phyloP scores from a whole-genome alignment of 2,888 invertebrate genomes.

The Eristalis arbustorum region DNA sequence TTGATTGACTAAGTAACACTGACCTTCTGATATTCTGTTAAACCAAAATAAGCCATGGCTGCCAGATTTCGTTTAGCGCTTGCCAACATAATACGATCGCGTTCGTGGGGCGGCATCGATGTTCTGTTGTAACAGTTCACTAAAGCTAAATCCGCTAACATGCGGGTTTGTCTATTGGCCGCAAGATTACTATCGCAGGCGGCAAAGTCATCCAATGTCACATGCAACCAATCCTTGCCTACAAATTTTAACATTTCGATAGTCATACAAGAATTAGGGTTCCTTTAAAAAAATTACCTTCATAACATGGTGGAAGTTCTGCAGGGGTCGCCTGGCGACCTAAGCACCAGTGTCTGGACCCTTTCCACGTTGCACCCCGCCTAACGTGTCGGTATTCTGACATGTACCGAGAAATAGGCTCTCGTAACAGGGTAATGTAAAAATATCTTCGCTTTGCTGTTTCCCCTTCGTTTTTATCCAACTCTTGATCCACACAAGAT shows the following conservation, averaged over 20 bases:
- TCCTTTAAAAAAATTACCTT: conserved; percentile 73
- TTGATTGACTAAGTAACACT: neutral
- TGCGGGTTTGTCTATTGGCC: conserved; percentile 97
- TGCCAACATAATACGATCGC: conserved; percentile 92
- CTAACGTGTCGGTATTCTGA: conserved; percentile 98
- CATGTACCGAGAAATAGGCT: conserved; percentile 95
- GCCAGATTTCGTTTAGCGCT: conserved; percentile 97
- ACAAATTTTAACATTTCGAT: neutral
- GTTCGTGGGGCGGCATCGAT: conserved; percentile 86
- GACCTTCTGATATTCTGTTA: conserved; percentile 94
- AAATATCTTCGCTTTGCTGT: conserved; percentile 93
- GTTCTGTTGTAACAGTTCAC: conserved; percentile 97
- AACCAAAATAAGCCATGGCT: conserved; percentile 97
- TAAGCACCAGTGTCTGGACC: conserved; percentile 87
- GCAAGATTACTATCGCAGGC: conserved; percentile 96
- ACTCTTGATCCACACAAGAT: conserved; percentile 92
- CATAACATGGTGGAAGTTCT: conserved; percentile 92
- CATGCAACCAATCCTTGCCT: conserved; percentile 92
- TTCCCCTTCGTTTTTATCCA: conserved; percentile 94
- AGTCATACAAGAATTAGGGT: neutral
- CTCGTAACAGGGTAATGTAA: conserved; percentile 96
- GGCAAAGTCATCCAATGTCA: conserved; percentile 94
- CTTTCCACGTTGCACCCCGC: conserved; percentile 97
- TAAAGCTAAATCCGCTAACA: conserved; percentile 97
- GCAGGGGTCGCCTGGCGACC: conserved; percentile 88